phyloP scores from a whole-genome alignment of 2,113 vertebrate species.

The Macrotis lagotis region DNA sequence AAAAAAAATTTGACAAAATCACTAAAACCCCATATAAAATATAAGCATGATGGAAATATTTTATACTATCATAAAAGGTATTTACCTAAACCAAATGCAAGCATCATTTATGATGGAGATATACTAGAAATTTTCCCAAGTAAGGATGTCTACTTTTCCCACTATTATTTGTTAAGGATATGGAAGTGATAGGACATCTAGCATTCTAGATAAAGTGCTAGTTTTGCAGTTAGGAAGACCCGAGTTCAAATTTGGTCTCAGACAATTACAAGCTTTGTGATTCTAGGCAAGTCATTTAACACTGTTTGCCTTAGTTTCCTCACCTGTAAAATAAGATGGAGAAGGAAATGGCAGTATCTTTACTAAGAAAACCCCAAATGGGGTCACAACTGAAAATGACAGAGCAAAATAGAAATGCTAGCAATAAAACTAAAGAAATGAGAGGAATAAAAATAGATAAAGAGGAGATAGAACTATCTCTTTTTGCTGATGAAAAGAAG shows the following conservation, averaged over 20 bases:
- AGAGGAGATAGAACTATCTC: neutral
- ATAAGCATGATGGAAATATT: neutral
- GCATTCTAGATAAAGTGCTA: neutral
- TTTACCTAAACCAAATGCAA: neutral
- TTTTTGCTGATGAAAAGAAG: neutral
- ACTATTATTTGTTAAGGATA: neutral
- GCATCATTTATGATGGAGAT: neutral
- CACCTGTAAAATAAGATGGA: neutral
- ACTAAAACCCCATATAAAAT: neutral
- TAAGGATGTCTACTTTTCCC: neutral
- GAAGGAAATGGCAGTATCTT: neutral
- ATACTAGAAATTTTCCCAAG: neutral
- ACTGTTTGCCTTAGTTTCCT: no score
- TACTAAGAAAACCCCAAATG: neutral
- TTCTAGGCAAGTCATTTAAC: neutral
- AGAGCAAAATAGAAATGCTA: neutral
- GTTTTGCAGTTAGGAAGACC: neutral
- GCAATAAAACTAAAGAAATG: neutral
- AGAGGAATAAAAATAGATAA: neutral
- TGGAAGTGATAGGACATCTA: neutral
- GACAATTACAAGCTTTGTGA: neutral
- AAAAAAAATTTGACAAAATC: neutral
- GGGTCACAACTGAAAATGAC: neutral
- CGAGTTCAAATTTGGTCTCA: neutral
- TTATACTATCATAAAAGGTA: neutral